phyloP scores from a whole-genome alignment of 2,888 invertebrate genomes.

The Acrocyrtus sp. region DNA sequence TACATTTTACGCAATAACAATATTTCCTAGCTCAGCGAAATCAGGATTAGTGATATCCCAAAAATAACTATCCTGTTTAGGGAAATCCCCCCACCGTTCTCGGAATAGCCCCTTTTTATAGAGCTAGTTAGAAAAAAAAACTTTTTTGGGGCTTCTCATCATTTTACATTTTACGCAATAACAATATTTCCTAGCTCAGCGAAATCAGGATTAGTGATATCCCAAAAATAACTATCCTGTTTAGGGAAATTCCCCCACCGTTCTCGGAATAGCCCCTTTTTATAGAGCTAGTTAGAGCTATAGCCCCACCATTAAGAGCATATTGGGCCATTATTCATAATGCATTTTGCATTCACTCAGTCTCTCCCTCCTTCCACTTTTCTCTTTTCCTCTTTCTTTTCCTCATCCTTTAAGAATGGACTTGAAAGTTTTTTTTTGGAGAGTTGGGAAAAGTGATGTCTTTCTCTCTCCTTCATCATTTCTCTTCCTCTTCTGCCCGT shows the following conservation, averaged over 20 bases:
- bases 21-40: constrained; percentile 29
- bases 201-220: constrained; percentile 31
- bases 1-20: too few relatives aligned
- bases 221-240: background rate
- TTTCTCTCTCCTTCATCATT: constrained; percentile 8
- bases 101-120: background rate
- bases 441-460: too few relatives aligned
- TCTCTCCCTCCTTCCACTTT: constrained; percentile 1
- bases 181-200: too few relatives aligned
- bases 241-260: too few relatives aligned
- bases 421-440: too few relatives aligned
- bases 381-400: background rate
- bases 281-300: background rate
- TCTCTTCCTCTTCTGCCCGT: constrained; percentile 11
- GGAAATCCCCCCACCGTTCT: too few relatives aligned
- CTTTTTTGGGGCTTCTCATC: too few relatives aligned
- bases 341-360: constrained; percentile 17
- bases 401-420: too few relatives aligned
- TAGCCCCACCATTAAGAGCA: background rate
- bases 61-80: background rate
- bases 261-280: background rate
- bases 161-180: too few relatives aligned
- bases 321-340: constrained; percentile 10
- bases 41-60: constrained; percentile 24
- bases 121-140: too few relatives aligned